Base-by-base conservation (phyloP, 2,888 invertebrate genomes). In the Sinohyriopsis cumingii region DNA sequence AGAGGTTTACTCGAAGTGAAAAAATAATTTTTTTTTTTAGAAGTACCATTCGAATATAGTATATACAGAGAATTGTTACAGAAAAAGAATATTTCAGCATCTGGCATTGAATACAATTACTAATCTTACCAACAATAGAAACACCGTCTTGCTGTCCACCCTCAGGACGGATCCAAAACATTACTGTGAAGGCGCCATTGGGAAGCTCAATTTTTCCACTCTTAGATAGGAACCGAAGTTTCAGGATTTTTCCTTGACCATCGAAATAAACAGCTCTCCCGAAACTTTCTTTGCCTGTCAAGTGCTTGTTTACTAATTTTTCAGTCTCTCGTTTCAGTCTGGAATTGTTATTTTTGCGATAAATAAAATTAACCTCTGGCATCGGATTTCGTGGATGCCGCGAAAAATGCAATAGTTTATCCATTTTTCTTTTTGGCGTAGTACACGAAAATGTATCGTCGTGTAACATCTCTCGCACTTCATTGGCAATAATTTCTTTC, bases 161-260 rank as follows among this genome's bases (percentile, higher is more conserved):
- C 66, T 86, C 86, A 5, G 86, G 83, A 62, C 81, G 79, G 20
- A 85, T 68, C 86, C 84, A 86, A 19, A 84, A 65, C 69, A 82
- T 82, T 6, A 84, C 72, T 7, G 84, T 84, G 69, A 87, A 87
- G 12, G 68, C 70, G 19, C 71, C 68, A 45, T 72, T 69, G 0
- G 85, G 83, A 19, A 82, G 60, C 1, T 57, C 57, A 19, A 73
- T 62, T 18, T 68, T 61, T 0, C 73, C 69, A 24, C 65, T 67
- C 25, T 75, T 72, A 15, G 70, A 68, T 2, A 64, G 22, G 12
- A 66, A 65, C 33, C 73, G 64, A 45, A 83, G 73, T 63, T 71
- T 72, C 28, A 84, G 56, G 24, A 80, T 67, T 66, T 83, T 67
- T 18, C 68, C 75, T 33, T 72, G 65, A 19, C 82, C 82, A 20